Evolutionary conservation across 1,140 invertebrate species (phyloP).

Genomic region (Lanistes nyassanus): DNA sequence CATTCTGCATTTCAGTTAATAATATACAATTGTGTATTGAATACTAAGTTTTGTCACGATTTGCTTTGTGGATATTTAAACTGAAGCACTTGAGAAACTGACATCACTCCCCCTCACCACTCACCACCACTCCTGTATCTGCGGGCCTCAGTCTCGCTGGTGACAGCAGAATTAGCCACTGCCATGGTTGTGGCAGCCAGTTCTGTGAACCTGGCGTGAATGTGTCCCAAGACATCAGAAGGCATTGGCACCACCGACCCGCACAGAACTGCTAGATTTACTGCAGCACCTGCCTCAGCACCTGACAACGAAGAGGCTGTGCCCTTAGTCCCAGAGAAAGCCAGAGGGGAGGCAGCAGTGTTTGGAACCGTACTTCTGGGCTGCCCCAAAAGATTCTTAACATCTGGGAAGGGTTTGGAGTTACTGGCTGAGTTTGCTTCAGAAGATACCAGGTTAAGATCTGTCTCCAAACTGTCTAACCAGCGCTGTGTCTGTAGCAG

Average conservation of each 20-base stretch:
- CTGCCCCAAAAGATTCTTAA: conserved; percentile 19
- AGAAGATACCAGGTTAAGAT: conserved; percentile 21
- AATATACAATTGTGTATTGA: no score
- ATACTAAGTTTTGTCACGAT: no score
- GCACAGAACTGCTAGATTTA: background rate
- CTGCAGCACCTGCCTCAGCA: background rate
- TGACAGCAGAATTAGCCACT: conserved; percentile 57
- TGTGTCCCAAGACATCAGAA: conserved; percentile 56
- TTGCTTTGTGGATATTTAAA: no score
- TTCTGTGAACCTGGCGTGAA: conserved; percentile 56
- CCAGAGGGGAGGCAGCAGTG: background rate
- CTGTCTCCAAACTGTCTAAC: conserved; percentile 23
- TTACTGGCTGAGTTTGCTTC: conserved; percentile 13
- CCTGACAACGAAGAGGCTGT: background rate
- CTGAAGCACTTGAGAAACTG: no score
- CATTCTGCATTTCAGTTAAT: no score
- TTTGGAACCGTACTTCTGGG: background rate
- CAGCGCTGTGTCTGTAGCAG: conserved; percentile 25
- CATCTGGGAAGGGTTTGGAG: conserved; percentile 13
- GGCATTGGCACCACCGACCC: conserved; percentile 24
- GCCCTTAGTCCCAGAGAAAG: background rate
- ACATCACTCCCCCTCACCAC: no score
- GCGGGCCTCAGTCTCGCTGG: conserved; percentile 55
- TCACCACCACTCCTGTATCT: conserved; percentile 26
- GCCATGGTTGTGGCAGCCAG: conserved; percentile 56